phyloP scores from a whole-genome alignment of 2,888 invertebrate species.

The Zaprionus lineosus region DNA sequence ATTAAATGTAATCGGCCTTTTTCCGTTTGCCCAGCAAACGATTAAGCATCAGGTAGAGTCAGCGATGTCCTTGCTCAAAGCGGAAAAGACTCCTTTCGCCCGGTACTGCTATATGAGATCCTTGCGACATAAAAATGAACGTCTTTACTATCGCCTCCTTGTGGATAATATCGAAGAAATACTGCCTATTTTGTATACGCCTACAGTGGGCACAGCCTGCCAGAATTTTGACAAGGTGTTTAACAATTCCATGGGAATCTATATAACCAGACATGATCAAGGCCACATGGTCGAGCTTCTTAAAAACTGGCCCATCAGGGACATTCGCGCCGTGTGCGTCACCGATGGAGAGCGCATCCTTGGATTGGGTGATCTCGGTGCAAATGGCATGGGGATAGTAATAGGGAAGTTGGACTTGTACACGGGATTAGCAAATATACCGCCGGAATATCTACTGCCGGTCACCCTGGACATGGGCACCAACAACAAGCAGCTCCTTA shows the following conservation, averaged over 20 bases:
- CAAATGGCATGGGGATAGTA: conserved; percentile 67
- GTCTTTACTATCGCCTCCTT: conserved; percentile 94
- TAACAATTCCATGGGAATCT: conserved; percentile 93
- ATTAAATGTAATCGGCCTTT: conserved; percentile 95
- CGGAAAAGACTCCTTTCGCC: conserved; percentile 92
- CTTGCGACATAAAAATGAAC: conserved; percentile 92
- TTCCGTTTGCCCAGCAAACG: conserved; percentile 93
- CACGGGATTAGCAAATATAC: conserved; percentile 47
- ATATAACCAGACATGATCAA: conserved; percentile 80
- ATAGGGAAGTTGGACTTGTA: conserved; percentile 64
- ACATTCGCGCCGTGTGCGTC: conserved; percentile 51
- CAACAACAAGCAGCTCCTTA: conserved; percentile 37
- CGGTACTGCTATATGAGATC: conserved; percentile 95
- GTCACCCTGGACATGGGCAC: conserved; percentile 57
- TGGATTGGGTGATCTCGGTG: conserved; percentile 61
- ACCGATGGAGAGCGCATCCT: conserved; percentile 66
- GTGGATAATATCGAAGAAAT: conserved; percentile 91
- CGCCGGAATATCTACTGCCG: conserved; percentile 46
- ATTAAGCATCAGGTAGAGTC: conserved; percentile 92
- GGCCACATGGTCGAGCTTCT: conserved; percentile 50
- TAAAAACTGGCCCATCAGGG: conserved; percentile 52
- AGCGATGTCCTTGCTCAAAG: conserved; percentile 89
- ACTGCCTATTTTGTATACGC: conserved; percentile 98
- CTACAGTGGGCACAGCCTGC: conserved; percentile 97
- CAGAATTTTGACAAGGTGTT: conserved; percentile 95